Evolutionary conservation across 1,140 invertebrate genomes (phyloP).

Genomic region (Pogonomyrmex barbatus): DNA sequence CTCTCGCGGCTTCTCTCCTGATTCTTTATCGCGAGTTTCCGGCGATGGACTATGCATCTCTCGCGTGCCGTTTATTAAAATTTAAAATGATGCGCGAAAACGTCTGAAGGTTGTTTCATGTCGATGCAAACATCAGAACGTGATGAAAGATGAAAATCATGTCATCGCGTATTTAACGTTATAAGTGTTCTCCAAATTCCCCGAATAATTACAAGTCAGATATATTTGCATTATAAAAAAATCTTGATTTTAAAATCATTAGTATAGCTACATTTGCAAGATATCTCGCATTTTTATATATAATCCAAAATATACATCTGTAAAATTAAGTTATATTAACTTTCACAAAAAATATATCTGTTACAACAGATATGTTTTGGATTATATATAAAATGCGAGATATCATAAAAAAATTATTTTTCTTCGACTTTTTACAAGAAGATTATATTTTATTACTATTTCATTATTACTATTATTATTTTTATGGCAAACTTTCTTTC

Average conservation of each 20-base stretch:
- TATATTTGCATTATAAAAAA: not conserved
- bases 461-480: no score
- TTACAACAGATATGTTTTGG: not conserved
- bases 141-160: not conserved
- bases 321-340: not conserved
- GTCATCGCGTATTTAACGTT: not conserved
- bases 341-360: not conserved
- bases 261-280: not conserved
- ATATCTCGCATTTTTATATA: not conserved
- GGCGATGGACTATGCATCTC: constrained; percentile 2
- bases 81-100: not conserved
- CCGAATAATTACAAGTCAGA: not conserved
- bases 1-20: not conserved
- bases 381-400: not conserved
- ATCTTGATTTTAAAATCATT: not conserved
- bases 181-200: not conserved
- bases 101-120: not conserved
- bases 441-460: no score
- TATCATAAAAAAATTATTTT: not conserved
- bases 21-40: not conserved
- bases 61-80: not conserved
- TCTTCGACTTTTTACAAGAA: no score
- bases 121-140: not conserved
- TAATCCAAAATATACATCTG: not conserved
- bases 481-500: not conserved